Evolutionary conservation across 2,113 vertebrate genomes (phyloP).

Genomic region (Pelvicachromis taeniatus): DNA sequence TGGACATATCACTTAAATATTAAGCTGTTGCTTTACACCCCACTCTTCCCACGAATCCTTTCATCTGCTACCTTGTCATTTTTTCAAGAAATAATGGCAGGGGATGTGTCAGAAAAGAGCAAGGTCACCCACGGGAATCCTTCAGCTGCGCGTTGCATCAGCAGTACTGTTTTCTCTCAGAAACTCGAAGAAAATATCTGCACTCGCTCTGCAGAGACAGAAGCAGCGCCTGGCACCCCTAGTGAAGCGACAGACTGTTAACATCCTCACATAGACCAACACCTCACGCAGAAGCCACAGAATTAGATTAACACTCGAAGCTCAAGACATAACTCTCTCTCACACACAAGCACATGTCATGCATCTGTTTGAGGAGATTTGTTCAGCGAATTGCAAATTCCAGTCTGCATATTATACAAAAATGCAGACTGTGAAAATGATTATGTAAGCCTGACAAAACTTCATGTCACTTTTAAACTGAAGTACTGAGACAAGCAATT

Average conservation of each 20-base stretch:
- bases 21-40: neutral
- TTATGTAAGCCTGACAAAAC: neutral
- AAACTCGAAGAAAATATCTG: neutral
- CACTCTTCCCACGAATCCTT: neutral
- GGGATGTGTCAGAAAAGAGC: slow-evolving; percentile 13
- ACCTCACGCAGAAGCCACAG: slow-evolving; percentile 33
- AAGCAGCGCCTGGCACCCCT: slow-evolving; percentile 20
- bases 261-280: slow-evolving; percentile 44
- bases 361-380: slow-evolving; percentile 9
- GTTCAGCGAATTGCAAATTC: neutral
- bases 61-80: neutral
- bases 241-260: slow-evolving; percentile 37
- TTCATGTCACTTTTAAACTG: neutral
- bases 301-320: slow-evolving; percentile 44
- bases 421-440: neutral
- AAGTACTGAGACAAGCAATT: neutral
- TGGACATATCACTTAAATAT: neutral
- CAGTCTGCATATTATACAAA: neutral
- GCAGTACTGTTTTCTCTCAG: neutral
- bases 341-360: slow-evolving; percentile 8
- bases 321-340: slow-evolving; percentile 1
- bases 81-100: neutral
- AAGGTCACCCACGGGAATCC: slow-evolving; percentile 28
- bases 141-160: slow-evolving; percentile 3
- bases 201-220: neutral